phyloP scores from a whole-genome alignment of 2,888 invertebrate species.

The Caradrina kadenii region DNA sequence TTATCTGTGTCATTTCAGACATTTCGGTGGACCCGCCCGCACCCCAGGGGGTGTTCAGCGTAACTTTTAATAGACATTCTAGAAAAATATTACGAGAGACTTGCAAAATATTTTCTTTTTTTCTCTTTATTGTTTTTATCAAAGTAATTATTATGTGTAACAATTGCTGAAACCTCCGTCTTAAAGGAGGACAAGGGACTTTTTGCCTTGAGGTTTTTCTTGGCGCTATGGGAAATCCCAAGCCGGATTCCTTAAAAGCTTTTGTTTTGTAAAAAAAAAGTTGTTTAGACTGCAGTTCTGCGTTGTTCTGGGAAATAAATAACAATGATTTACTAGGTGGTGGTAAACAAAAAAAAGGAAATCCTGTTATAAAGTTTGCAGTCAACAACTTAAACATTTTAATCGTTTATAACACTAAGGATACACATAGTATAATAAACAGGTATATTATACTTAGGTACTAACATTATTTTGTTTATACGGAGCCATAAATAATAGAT shows the following conservation, averaged over 20 bases:
- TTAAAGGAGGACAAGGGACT: background rate
- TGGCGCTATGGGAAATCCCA: conserved; percentile 12
- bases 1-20: conserved; percentile 59
- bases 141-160: conserved; percentile 41
- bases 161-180: conserved; percentile 18
- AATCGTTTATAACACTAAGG: background rate
- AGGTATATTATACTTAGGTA: too few relatives aligned
- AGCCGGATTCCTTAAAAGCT: conserved; percentile 4
- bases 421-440: background rate
- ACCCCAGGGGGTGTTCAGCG: conserved; percentile 41
- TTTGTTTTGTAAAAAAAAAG: conserved; percentile 14
- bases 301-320: conserved; percentile 8
- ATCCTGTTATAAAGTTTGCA: background rate
- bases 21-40: conserved; percentile 39
- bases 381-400: background rate
- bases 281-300: conserved; percentile 10
- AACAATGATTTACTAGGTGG: conserved; percentile 16
- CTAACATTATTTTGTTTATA: background rate
- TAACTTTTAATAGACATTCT: conserved; percentile 58
- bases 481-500: too few relatives aligned
- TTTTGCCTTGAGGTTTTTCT: conserved; percentile 4
- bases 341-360: background rate
- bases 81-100: conserved; percentile 35
- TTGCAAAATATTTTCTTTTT: conserved; percentile 20
- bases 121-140: conserved; percentile 43